A percentile compares a stretch with the other conserved stretches of the same genome.
These are phyloP conservation scores for Camponotus pennsylvanicus DNA, from an alignment of 1,140 invertebrate species.

Conservation along the genomic window DNA sequence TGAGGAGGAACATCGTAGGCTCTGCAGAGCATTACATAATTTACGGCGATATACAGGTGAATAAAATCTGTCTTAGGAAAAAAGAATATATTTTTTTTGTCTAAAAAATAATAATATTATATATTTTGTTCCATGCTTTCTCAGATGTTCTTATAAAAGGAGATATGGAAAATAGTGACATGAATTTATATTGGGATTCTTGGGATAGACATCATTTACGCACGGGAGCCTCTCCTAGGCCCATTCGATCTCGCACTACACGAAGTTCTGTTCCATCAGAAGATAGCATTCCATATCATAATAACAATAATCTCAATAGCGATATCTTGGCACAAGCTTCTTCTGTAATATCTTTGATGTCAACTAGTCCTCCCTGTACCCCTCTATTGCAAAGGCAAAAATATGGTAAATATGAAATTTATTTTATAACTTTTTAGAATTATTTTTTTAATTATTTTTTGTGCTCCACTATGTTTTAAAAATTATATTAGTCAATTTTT, in stretches of 20 bases:
- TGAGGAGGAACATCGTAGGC: conserved; percentile 92
- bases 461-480: neutral
- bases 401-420: conserved; percentile 77
- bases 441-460: neutral
- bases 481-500: neutral
- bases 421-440: neutral
- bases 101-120: neutral
- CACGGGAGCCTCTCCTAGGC: conserved; percentile 88
- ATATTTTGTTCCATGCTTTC: conserved; percentile 66
- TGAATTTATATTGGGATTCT: conserved; percentile 96
- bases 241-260: conserved; percentile 85
- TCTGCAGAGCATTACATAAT: conserved; percentile 94
- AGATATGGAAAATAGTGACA: conserved; percentile 88
- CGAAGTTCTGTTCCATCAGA: conserved; percentile 88
- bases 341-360: conserved; percentile 82
- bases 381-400: conserved; percentile 86
- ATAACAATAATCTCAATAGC: conserved; percentile 81
- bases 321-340: conserved; percentile 81
- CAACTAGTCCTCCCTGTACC: conserved; percentile 88
- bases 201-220: conserved; percentile 91
- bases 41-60: conserved; percentile 94
- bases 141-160: conserved; percentile 89
- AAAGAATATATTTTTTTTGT: conserved; percentile 18
- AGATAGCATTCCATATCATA: conserved; percentile 87
- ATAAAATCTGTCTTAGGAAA: conserved; percentile 44